phyloP scores from a whole-genome alignment of 2,888 invertebrate genomes.

The Hirudinaria manillensis region DNA sequence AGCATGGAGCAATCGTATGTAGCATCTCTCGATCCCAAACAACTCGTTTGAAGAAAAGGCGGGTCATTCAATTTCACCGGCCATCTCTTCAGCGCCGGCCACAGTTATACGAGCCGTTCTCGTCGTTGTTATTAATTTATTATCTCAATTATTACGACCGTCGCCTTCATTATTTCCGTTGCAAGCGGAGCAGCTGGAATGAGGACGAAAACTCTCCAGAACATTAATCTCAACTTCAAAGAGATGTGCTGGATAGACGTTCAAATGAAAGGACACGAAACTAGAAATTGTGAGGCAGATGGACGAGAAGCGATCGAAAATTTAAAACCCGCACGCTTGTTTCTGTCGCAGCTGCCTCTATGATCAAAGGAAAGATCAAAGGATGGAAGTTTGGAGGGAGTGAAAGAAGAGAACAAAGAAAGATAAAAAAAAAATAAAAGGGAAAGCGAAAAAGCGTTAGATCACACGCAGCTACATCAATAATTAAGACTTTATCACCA shows the following conservation, averaged over 20 bases:
- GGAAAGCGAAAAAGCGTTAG: conserved; percentile 16
- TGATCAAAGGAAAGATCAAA: conserved; percentile 22
- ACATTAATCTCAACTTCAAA: conserved; percentile 13
- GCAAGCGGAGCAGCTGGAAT: neutral
- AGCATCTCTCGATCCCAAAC: neutral
- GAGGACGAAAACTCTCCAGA: conserved; percentile 1
- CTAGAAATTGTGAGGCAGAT: conserved; percentile 14
- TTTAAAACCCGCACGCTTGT: conserved; percentile 18
- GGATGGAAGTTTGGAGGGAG: conserved; percentile 17
- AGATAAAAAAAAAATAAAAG: conserved; percentile 20
- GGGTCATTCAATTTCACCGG: no score
- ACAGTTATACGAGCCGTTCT: no score
- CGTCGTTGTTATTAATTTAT: no score
- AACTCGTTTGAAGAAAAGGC: no score
- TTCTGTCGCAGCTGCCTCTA: conserved; percentile 21
- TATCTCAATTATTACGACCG: neutral
- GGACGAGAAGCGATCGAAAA: conserved; percentile 15
- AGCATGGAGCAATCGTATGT: conserved; percentile 5
- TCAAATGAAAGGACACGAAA: conserved; percentile 13
- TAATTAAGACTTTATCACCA: conserved; percentile 10
- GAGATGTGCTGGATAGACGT: conserved; percentile 3
- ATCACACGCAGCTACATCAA: conserved; percentile 16
- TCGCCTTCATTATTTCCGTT: neutral
- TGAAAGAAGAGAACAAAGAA: conserved; percentile 10
- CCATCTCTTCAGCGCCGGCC: no score